A percentile compares a stretch with the other conserved stretches of the same genome.
phyloP scores from a whole-genome alignment of 2,113 vertebrate species.

The Phyllostomus hastatus region DNA sequence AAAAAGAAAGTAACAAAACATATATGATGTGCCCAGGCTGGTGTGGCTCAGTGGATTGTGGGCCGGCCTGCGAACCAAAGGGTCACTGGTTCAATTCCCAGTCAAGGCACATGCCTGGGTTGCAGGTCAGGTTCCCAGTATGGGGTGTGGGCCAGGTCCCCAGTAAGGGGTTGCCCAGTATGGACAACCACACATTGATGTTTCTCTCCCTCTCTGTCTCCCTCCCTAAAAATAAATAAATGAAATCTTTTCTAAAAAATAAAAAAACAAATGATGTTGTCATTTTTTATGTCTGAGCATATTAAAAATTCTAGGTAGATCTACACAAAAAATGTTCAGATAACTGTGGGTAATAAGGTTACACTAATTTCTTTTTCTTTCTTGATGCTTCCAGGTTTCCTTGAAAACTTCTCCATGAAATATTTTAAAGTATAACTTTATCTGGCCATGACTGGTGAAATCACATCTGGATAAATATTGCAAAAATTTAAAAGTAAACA shows the following conservation, averaged over 20 bases:
- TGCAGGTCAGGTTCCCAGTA: too few species aligned
- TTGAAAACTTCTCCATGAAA: not conserved
- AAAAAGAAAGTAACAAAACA: not conserved
- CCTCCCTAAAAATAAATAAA: too few species aligned
- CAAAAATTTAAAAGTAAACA: not conserved
- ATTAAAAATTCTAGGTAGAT: not conserved
- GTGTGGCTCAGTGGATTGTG: too few species aligned
- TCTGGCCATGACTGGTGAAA: not conserved
- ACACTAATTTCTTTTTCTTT: constrained; percentile 27
- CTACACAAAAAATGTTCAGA: not conserved
- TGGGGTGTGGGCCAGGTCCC: too few species aligned
- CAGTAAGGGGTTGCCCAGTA: too few species aligned
- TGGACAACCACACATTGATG: too few species aligned
- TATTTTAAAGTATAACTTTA: constrained; percentile 29
- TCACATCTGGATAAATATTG: not conserved
- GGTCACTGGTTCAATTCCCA: too few species aligned
- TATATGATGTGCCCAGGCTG: too few species aligned
- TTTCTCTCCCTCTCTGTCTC: too few species aligned
- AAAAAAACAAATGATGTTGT: not conserved
- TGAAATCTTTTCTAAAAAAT: too few species aligned
- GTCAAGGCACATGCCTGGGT: too few species aligned
- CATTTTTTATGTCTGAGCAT: not conserved
- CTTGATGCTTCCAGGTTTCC: not conserved
- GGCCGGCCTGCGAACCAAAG: too few species aligned
- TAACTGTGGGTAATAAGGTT: not conserved